Base-by-base conservation (phyloP, 2,888 invertebrate species). In the Melieria crassipennis region DNA sequence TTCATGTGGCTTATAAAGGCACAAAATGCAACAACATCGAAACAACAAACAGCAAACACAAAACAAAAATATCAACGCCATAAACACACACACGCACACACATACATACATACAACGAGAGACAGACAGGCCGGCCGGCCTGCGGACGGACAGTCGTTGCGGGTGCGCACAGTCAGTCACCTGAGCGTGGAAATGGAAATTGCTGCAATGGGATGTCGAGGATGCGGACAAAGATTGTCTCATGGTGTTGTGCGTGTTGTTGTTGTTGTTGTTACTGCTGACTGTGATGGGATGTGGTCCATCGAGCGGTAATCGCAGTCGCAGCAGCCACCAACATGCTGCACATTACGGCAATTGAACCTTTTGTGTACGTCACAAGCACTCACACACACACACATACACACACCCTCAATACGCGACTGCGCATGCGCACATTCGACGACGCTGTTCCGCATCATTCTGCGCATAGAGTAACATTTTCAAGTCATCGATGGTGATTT, bases 401-500 rank as follows among this genome's bases (percentile, higher is more conserved):
- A 30, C n/a, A 11, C 48, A 55, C 9, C 3, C 5, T 50, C 50
- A 50, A n/a, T 9, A 4, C 50, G 50, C 9, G n/a, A 50, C n/a
- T 50, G 9, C 9, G 10, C 10, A 11, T 50, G 50, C 50, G 50
- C n/a, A 50, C n/a, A 11, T 50, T 11, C 50, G n/a, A 50, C 50
- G 9, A n/a, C 9, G n/a, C 50, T n/a, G 50, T 30, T 30, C 30
- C 30, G 30, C 30, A 30, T 30, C 63, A 47, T 7, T n/a, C 13
- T n/a, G 55, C 16, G 42, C 43, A 10, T 11, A 61, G 68, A 60
- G 70, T 70, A 73, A 70, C 73, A 70, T 70, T 73, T 73, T 73
- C 63, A 65, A 71, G 71, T 73, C 73, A 73, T 73, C 73, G 73
- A 71, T 73, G 71, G 68, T 73, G 71, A 71, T 73, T 73, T 71